Conservation (phyloP, 1,140 invertebrate species). For the Megalopta genalis region DNA sequence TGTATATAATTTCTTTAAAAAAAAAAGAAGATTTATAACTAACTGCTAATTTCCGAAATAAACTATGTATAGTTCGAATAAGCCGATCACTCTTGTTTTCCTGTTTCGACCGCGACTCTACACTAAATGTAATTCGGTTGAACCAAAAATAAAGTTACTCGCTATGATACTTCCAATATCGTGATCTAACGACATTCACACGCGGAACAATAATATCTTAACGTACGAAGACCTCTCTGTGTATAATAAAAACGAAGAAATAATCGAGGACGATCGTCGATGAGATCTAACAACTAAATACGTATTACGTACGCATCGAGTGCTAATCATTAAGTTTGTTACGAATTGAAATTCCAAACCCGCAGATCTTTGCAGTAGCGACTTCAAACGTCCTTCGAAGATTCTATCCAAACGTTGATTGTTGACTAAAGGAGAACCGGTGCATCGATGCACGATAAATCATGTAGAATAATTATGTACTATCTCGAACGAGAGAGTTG, state of each 20-base stretch:
- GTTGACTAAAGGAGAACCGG: background rate
- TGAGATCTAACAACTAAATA: background rate
- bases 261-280: no score
- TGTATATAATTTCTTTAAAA: background rate
- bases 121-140: background rate
- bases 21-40: background rate
- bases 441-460: background rate
- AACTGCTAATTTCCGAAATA: background rate
- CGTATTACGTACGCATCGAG: background rate
- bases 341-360: slow-evolving; percentile 4
- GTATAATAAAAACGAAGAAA: background rate
- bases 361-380: slow-evolving; percentile 1
- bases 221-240: background rate
- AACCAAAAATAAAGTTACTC: background rate
- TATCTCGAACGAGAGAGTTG: background rate
- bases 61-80: background rate
- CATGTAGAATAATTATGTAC: background rate
- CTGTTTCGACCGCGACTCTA: background rate
- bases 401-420: background rate
- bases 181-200: background rate
- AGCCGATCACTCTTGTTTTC: background rate
- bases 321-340: slow-evolving; percentile 11
- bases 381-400: background rate
- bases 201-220: background rate
- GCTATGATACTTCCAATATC: background rate